phyloP scores from a whole-genome alignment of 1,140 invertebrate genomes.

The Lamellibrachia luymesi region DNA sequence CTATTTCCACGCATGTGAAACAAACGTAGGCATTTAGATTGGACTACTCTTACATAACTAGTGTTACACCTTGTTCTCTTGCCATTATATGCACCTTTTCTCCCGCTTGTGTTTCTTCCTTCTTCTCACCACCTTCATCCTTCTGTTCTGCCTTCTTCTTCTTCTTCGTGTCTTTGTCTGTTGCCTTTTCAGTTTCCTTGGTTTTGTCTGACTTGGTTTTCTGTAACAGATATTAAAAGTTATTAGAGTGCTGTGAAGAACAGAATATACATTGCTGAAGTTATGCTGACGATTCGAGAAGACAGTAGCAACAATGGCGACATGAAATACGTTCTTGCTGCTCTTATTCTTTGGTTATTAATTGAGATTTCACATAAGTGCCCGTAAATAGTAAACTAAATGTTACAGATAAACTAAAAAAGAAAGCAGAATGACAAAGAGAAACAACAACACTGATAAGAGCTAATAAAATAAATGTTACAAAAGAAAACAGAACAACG shows the following conservation, averaged over 20 bases:
- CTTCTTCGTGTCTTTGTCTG: background rate
- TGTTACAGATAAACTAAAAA: too few species aligned
- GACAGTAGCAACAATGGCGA: background rate
- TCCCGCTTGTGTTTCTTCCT: slow-evolving; percentile 28
- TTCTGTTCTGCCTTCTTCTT: slow-evolving; percentile 22
- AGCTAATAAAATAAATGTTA: background rate
- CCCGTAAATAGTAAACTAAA: background rate
- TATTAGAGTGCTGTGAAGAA: background rate
- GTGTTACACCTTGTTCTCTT: background rate
- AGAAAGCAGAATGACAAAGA: too few species aligned
- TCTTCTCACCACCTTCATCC: slow-evolving; percentile 26
- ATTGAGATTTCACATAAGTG: background rate
- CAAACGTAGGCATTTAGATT: background rate
- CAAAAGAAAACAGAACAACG: background rate
- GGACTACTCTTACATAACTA: background rate
- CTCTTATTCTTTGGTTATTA: background rate
- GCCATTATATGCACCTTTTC: background rate
- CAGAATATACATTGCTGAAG: background rate
- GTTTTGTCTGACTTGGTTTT: background rate
- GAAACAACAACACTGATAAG: too few species aligned
- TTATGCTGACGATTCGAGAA: background rate
- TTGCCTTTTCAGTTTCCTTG: background rate
- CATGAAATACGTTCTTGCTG: background rate
- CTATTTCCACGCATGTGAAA: too few species aligned
- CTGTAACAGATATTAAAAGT: background rate